These are phyloP conservation scores for Phalacrocorax pelagicus DNA, from an alignment of 2,113 vertebrate species.

Conservation along the genomic window DNA sequence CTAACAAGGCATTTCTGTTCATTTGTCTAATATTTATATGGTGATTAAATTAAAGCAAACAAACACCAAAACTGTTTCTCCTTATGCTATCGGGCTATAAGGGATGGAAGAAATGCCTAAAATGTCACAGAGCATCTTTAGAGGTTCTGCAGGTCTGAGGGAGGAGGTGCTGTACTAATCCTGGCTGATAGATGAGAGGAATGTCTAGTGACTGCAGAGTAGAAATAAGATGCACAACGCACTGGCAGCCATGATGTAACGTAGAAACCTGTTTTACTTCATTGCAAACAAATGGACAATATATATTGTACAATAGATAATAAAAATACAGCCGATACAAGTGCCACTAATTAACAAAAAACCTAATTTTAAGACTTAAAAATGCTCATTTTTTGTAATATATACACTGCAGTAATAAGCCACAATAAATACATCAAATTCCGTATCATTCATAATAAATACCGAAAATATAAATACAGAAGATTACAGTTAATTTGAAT, in stretches of 20 bases:
- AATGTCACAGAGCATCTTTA: not conserved
- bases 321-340: conserved; percentile 85
- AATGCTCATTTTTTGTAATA: conserved; percentile 84
- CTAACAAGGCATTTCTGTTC: not conserved
- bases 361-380: conserved; percentile 78
- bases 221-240: conserved; percentile 35
- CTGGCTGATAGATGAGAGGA: not conserved
- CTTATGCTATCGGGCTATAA: not conserved
- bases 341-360: conserved; percentile 85
- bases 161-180: not conserved
- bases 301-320: conserved; percentile 87
- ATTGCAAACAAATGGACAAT: conserved; percentile 85
- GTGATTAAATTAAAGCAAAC: not conserved
- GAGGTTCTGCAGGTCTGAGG: not conserved
- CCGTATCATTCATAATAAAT: conserved; percentile 96
- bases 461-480: conserved; percentile 87
- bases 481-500: conserved; percentile 81
- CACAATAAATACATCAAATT: conserved; percentile 98
- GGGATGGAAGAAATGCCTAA: not conserved
- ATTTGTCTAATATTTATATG: not conserved
- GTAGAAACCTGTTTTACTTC: conserved; percentile 83
- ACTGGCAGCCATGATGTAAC: conserved; percentile 51
- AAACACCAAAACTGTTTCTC: not conserved
- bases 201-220: not conserved
- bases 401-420: conserved; percentile 93